phyloP scores from a whole-genome alignment of 2,888 invertebrate genomes.

The Scaptomyza tumidula region DNA sequence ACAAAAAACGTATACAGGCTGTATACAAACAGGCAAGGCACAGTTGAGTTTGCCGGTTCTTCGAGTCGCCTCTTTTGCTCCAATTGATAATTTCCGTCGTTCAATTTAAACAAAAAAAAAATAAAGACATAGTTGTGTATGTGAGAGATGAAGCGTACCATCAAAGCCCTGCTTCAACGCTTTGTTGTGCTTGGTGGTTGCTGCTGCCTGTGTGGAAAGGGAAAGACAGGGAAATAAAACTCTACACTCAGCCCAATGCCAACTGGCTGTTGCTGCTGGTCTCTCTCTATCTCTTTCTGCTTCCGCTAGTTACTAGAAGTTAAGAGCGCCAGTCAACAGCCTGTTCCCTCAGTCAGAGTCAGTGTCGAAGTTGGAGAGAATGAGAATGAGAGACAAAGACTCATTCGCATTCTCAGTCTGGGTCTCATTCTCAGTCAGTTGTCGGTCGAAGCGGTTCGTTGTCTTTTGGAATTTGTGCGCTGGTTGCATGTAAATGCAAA shows the following conservation, averaged over 20 bases:
- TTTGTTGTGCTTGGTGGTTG: conserved; percentile 53
- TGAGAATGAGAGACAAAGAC: conserved; percentile 8
- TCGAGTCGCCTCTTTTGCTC: conserved; percentile 47
- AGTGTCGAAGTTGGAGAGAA: conserved; percentile 7
- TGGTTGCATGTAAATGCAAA: conserved; percentile 43
- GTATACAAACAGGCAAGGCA: neutral
- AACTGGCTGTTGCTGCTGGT: conserved; percentile 29
- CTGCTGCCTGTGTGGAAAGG: conserved; percentile 21
- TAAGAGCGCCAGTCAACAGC: conserved; percentile 50
- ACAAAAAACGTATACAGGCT: conserved; percentile 8
- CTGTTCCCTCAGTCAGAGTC: conserved; percentile 11
- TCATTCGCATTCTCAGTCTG: conserved; percentile 19
- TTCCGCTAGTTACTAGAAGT: conserved; percentile 64
- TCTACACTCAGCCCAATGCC: conserved; percentile 46
- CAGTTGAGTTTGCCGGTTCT: conserved; percentile 49
- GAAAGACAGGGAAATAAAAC: conserved; percentile 35
- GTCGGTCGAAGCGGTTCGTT: conserved; percentile 36
- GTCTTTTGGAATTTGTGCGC: conserved; percentile 53
- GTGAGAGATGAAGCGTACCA: conserved; percentile 21
- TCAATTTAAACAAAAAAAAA: conserved; percentile 60
- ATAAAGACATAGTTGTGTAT: conserved; percentile 13
- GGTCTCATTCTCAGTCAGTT: conserved; percentile 39
- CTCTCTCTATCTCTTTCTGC: conserved; percentile 17
- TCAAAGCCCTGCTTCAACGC: conserved; percentile 68
- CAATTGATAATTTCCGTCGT: conserved; percentile 75